Percentiles rank a stretch among this genome's conserved stretches.
Conservation (phyloP, 2,113 vertebrate genomes). For the Excalfactoria chinensis region DNA sequence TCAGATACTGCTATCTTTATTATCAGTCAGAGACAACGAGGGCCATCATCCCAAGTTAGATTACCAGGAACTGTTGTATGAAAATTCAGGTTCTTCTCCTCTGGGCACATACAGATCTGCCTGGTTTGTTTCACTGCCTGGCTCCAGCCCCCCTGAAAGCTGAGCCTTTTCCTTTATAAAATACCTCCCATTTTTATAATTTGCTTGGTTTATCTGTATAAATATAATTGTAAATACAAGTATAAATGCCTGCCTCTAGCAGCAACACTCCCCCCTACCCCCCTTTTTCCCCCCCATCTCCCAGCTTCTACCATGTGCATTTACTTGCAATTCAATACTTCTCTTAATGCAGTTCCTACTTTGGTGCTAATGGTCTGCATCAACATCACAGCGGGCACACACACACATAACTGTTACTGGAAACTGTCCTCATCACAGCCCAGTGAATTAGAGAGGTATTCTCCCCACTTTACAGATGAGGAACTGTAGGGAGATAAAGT, state of each 20-base stretch:
- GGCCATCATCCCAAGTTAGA: background rate
- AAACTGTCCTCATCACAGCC: background rate
- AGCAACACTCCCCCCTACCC: background rate
- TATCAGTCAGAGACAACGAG: background rate
- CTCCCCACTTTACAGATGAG: background rate
- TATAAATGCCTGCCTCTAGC: background rate
- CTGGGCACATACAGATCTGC: background rate
- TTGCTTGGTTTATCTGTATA: background rate
- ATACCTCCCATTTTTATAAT: background rate
- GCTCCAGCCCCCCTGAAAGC: background rate
- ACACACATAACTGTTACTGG: background rate
- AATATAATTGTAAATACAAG: background rate
- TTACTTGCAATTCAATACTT: background rate
- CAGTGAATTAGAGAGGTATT: background rate
- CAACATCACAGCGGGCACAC: background rate
- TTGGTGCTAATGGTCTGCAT: background rate
- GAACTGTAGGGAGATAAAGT: background rate
- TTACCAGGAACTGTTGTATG: background rate
- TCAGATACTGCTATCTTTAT: background rate
- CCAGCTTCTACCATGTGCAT: background rate
- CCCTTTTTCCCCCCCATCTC: too few species aligned
- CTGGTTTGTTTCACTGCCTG: background rate
- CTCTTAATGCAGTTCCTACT: background rate
- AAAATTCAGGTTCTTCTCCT: background rate
- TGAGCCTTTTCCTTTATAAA: background rate